Evolutionary conservation across 1,140 invertebrate genomes (phyloP), one percentile per base, ranked within the genome.

Genomic region (Meloidogyne hapla): DNA sequence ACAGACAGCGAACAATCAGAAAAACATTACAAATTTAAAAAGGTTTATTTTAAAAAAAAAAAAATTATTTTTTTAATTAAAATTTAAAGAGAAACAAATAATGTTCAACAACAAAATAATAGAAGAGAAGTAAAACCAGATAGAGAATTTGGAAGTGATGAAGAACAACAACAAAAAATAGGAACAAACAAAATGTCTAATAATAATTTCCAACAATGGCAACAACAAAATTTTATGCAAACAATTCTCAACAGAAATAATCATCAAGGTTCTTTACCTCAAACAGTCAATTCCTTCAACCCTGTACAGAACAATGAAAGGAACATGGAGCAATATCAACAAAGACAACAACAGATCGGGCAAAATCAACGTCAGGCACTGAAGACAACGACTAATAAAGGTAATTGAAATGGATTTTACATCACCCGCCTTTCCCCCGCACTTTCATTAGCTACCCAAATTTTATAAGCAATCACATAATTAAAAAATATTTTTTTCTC

Each of bases 191-290:
- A 33, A 33, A 33, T 33, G 33, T 33, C 33, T 33, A 33, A 33
- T 33, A 33, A 33, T 33, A n/a, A 56, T n/a, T 56, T n/a, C 0
- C 5, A 56, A 5, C 48, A 56, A 56, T 56, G 48, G 48, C 48
- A 56, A 56, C 48, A 56, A 56, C 48, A 56, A n/a, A 56, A 56
- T 9, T 56, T 56, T 56, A 56, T 56, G 48, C 48, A 56, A 56
- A 56, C 18, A n/a, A n/a, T 56, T 21, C 48, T 56, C n/a, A 56
- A 56, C 48, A 56, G n/a, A 56, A 56, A 56, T 13, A 56, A 56
- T 6, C 33, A 33, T 8, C 33, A 33, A 33, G 9, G 9, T 33
- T 33, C 33, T 33, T 33, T 33, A 33, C 33, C 33, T 33, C 33
- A 33, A 33, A 4, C 1, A 33, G 9, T 33, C 4, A 56, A 56